phyloP scores from a whole-genome alignment of 2,797 vertebrate species.

The Geotrypetes seraphini region DNA sequence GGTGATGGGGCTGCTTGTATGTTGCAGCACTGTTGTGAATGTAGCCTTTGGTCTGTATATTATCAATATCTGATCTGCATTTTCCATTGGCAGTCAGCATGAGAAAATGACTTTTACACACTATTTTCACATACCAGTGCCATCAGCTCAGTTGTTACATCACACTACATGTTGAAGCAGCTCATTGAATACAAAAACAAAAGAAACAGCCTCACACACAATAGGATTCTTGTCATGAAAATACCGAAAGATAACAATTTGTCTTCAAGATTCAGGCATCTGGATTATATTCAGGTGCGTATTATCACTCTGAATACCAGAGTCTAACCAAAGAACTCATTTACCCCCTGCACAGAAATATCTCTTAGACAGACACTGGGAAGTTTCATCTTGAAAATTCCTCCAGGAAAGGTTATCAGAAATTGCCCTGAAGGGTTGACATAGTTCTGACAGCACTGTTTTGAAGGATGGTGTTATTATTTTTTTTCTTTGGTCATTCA shows the following conservation, averaged over 20 bases:
- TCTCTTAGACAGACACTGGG: slow-evolving; percentile 10
- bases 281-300: slow-evolving; percentile 18
- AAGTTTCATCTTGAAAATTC: slow-evolving; percentile 22
- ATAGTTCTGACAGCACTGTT: slow-evolving; percentile 21
- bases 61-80: slow-evolving; percentile 7
- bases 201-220: background rate
- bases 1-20: no score
- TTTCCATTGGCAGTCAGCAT: slow-evolving; percentile 15
- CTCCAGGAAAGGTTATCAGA: slow-evolving; percentile 29
- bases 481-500: slow-evolving; percentile 43
- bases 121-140: slow-evolving; percentile 6
- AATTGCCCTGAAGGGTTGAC: slow-evolving; percentile 36
- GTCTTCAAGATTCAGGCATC: slow-evolving; percentile 16
- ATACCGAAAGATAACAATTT: slow-evolving; percentile 16
- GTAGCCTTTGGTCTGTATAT: slow-evolving; percentile 6
- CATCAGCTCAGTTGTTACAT: slow-evolving; percentile 6
- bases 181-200: slow-evolving; percentile 1
- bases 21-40: no score
- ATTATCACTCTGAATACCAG: slow-evolving; percentile 29
- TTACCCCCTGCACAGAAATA: slow-evolving; percentile 5
- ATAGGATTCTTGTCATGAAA: slow-evolving; percentile 9
- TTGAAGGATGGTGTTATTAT: slow-evolving; percentile 38
- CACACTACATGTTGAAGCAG: slow-evolving; percentile 1
- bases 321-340: slow-evolving; percentile 18
- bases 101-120: slow-evolving; percentile 15